phyloP scores from a whole-genome alignment of 2,888 invertebrate species.

The Cerastoderma edule region DNA sequence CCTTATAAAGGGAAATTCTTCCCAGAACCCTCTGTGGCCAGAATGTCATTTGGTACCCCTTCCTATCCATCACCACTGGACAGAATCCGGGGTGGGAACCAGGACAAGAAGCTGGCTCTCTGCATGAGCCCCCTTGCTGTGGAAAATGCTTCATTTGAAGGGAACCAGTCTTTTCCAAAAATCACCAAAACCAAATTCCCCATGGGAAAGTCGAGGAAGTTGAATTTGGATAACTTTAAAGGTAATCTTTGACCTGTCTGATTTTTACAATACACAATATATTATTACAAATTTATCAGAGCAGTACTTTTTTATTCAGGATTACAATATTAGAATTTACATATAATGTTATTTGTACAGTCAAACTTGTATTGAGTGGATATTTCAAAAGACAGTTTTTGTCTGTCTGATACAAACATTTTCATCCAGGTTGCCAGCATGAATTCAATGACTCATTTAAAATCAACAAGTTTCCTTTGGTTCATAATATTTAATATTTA shows the following conservation, averaged over 20 bases:
- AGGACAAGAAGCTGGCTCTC: constrained; percentile 73
- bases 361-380: too few species aligned
- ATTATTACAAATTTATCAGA: too few species aligned
- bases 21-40: constrained; percentile 35
- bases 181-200: constrained; percentile 56
- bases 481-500: too few species aligned
- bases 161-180: constrained; percentile 88
- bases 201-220: constrained; percentile 39
- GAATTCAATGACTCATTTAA: too few species aligned
- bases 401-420: too few species aligned
- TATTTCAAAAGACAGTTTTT: too few species aligned
- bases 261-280: too few species aligned
- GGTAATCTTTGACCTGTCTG: constrained; percentile 65
- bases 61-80: constrained; percentile 82
- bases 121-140: constrained; percentile 68
- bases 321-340: too few species aligned
- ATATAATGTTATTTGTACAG: too few species aligned
- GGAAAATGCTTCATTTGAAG: constrained; percentile 85
- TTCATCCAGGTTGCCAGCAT: too few species aligned
- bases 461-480: too few species aligned
- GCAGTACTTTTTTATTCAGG: too few species aligned
- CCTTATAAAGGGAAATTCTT: constrained; percentile 35
- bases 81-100: constrained; percentile 75
- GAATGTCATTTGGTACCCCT: constrained; percentile 74
- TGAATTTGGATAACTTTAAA: constrained; percentile 71